Conservation (phyloP, 2,113 vertebrate genomes). For the Pseudorasbora parva region DNA sequence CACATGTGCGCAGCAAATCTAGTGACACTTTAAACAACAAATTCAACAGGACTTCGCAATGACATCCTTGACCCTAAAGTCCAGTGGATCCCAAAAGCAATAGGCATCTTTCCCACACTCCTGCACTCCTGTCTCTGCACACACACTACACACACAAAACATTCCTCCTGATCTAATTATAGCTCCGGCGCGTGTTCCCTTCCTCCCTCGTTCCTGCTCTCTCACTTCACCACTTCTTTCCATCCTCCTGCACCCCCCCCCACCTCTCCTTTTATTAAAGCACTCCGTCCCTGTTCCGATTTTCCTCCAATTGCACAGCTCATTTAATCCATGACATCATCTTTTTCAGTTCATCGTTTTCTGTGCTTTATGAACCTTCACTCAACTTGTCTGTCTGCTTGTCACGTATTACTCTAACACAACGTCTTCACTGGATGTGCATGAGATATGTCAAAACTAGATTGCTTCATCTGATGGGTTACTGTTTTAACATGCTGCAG, state of each 20-base stretch:
- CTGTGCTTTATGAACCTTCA: neutral
- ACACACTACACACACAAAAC: conserved; percentile 24
- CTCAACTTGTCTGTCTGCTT: conserved; percentile 6
- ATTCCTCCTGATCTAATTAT: conserved; percentile 56
- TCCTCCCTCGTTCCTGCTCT: neutral
- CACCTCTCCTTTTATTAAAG: neutral
- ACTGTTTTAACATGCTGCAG: too few species aligned
- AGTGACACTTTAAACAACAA: conserved; percentile 12
- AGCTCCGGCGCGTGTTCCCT: conserved; percentile 38
- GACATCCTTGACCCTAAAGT: conserved; percentile 42
- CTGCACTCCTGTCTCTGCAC: neutral
- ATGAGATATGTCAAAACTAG: neutral
- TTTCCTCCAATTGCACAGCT: conserved; percentile 18
- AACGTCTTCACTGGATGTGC: neutral
- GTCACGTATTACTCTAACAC: neutral
- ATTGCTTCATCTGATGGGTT: neutral
- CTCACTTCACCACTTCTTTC: neutral
- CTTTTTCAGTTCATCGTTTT: neutral
- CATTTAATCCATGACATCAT: conserved; percentile 23
- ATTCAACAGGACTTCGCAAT: neutral
- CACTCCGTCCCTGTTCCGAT: neutral
- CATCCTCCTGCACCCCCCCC: neutral
- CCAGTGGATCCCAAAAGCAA: conserved; percentile 45
- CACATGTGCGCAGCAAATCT: neutral
- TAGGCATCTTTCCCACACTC: conserved; percentile 15